Percentiles rank a stretch among this genome's conserved stretches.
These are phyloP conservation scores for Hypomesus transpacificus DNA, from an alignment of 2,113 vertebrate species.

Conservation along the genomic window DNA sequence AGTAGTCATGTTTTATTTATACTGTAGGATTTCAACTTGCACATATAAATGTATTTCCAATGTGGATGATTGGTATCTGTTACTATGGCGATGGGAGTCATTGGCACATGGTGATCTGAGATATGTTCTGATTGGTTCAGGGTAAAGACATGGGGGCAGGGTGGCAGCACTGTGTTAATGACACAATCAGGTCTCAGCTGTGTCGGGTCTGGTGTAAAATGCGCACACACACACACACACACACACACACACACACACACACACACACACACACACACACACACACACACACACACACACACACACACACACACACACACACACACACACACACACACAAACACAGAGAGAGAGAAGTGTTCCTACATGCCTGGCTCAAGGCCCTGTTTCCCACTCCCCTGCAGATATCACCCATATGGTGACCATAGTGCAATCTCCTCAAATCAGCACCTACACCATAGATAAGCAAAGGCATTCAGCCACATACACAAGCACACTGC, in stretches of 20 bases:
- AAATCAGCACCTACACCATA: background rate
- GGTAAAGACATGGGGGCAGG: background rate
- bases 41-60: too few relatives aligned
- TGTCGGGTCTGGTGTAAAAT: background rate
- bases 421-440: background rate
- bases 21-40: too few relatives aligned
- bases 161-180: slow-evolving; percentile 1
- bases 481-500: background rate
- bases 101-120: background rate
- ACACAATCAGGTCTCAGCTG: slow-evolving; percentile 4
- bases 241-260: background rate
- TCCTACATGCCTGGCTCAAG: background rate
- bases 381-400: background rate
- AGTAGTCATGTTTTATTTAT: too few relatives aligned
- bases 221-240: background rate
- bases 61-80: background rate
- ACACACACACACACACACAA: background rate
- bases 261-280: background rate
- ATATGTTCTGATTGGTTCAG: background rate
- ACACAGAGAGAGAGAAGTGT: background rate
- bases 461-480: background rate
- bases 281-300: background rate
- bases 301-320: background rate
- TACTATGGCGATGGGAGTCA: background rate
- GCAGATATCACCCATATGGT: slow-evolving; percentile 1